Base-by-base conservation (phyloP, 1,140 invertebrate genomes). In the Stratiolaelaps scimitus region DNA sequence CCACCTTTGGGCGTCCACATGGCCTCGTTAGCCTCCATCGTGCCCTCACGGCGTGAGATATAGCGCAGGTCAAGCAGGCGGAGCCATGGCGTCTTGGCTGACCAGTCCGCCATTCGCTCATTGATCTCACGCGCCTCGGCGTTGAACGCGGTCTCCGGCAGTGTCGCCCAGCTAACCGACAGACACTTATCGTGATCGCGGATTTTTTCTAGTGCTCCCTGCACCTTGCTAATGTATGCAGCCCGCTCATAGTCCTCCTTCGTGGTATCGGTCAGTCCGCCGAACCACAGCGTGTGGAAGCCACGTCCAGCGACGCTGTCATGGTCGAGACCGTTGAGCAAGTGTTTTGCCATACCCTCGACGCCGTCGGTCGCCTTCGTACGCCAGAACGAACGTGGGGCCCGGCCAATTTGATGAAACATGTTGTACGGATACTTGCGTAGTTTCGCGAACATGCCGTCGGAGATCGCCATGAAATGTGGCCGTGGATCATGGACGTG, bases 201-300 rank as follows among this genome's bases (percentile, higher is more conserved):
- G 15, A 60, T 26, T 15, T 60, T 34, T 15, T 15, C 15, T 26
- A 60, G 10, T 23, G 23, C 17, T 60, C 13, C 20, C 15, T 29
- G 26, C 15, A 60, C 26, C 34, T 60, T 60, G 4, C 15, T 34
- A 15, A 60, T 26, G 53, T 60, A 60, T n/a, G 53, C 15, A 26
- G 15, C 34, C 23, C 53, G 17, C 17, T 60, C 53, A 34, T 60
- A 60, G 26, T 60, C 53, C 53, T 60, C 53, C 10, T 29, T 17
- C 20, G 53, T 60, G 53, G 53, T 60, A 23, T 60, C 53, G 20
- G 15, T 26, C 2, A 60, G 53, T 5, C 53, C 53, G 34, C 53
- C 53, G 20, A 60, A 60, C 53, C 53, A 60, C 17, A 60, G 53
- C 26, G 34, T 60, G 53, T 60, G 53, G 53, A 60, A 60, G 53